Evolutionary conservation across 1,140 invertebrate genomes (phyloP), one percentile per base, ranked within the genome.

Genomic region (Aphelenchoides besseyi): DNA sequence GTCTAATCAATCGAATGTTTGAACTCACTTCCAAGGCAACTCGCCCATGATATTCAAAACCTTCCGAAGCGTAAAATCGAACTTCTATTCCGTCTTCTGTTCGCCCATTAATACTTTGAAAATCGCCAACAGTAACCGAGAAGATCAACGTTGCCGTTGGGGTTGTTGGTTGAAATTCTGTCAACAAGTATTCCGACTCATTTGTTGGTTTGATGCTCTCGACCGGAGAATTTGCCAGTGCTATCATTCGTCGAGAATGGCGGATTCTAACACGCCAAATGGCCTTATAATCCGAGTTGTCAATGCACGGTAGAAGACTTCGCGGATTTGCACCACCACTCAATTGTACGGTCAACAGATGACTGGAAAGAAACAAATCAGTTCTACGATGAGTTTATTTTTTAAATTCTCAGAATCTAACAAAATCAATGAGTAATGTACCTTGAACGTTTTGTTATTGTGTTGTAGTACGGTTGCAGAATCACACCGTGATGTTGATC

Each of bases 251-350:
- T 12, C 26, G 55, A 28, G 18, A 33, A 33, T 59, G 55, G 5
- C 32, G 26, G 55, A 59, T 59, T 5, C 26, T 5, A 5, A 59
- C 55, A 28, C 55, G 55, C 55, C 55, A 59, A 33, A 59, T 33
- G 5, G 55, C 55, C 18, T 59, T 59, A 23, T 29, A 59, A 33
- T 28, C 18, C 18, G 55, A 18, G 5, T 8, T 29, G 18, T 59
- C 55, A 23, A 59, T 8, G 23, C 55, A 59, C 5, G 18, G 5
- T 29, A 18, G 5, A 5, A 59, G 18, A 5, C 5, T 59, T 28
- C 55, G 5, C 12, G 55, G 5, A 59, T 59, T 28, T 33, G 55
- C 18, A 12, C 55, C 55, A 8, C 26, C 55, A 33, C 5, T 8
- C 16, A 59, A 33, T 23, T 59, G 55, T 28, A 18, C 23, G 5